Evolutionary conservation across 1,140 invertebrate species (phyloP).

Genomic region (Schlechtendalia chinensis): DNA sequence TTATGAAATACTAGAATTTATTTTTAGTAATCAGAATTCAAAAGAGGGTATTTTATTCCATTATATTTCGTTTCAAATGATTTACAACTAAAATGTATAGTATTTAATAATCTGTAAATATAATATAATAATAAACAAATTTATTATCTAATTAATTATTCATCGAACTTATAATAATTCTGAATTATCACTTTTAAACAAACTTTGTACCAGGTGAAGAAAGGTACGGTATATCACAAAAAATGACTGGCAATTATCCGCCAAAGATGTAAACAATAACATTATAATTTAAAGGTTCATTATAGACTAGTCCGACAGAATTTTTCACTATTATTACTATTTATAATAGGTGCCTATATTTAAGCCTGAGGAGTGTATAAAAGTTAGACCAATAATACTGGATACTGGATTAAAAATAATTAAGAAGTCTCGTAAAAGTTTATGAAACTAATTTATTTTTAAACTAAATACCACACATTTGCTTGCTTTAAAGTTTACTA

Average conservation of each 20-base stretch:
- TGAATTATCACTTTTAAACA: slow-evolving; percentile 15
- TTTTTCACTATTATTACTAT: neutral
- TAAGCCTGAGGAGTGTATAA: too few species aligned
- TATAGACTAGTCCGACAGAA: neutral
- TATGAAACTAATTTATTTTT: too few species aligned
- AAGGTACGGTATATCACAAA: neutral
- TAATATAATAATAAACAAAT: neutral
- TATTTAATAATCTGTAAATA: neutral
- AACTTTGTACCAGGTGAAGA: neutral
- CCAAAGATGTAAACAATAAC: slow-evolving; percentile 2
- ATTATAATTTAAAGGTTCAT: neutral
- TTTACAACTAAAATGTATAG: neutral
- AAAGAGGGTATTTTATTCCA: neutral
- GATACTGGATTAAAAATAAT: too few species aligned
- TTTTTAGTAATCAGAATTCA: neutral
- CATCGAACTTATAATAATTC: neutral
- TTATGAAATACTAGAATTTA: neutral
- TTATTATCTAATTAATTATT: neutral
- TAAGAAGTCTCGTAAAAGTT: too few species aligned
- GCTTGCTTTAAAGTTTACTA: too few species aligned
- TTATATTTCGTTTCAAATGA: too few species aligned
- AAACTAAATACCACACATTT: too few species aligned
- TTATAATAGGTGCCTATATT: too few species aligned
- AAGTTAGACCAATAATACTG: too few species aligned
- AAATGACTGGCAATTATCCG: neutral